Evolutionary conservation across 2,888 invertebrate species (phyloP), one percentile per base, ranked within the genome.

Genomic region (Cremastobaeus sp.): DNA sequence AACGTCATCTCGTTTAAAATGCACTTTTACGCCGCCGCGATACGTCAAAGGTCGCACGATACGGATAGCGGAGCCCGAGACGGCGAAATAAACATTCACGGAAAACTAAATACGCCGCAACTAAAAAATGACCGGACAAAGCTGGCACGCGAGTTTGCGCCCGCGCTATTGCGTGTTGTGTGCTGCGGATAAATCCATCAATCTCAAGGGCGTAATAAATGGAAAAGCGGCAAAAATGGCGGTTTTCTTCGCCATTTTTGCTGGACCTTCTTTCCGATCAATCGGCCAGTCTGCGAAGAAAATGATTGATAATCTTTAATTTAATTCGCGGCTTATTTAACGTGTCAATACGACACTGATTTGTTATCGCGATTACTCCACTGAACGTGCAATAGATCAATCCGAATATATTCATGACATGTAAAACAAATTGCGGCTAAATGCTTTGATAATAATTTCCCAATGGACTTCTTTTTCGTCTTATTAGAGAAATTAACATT

Each of bases 31-130:
- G 20, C 59, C 43, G 43, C 15, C 35, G 47, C 52, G 54, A 60
- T 47, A 68, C 48, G 59, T 71, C 59, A 54, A 57, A 70, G 62
- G 66, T 70, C 64, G 54, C 55, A 64, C 45, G 66, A 77, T 74
- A 77, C 62, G 76, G 45, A 76, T n/a, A 74, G 66, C 72, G 72
- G 76, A 78, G 74, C n/a, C 28, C 21, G 74, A 70, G 69, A 54
- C 73, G 62, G 64, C 64, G 64, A 72, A 59, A 48, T 32, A 71
- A 48, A 55, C 30, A 68, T 60, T 60, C 41, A 59, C 47, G 70
- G 52, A 71, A 68, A 64, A 60, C 48, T 66, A 45, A 72, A 69
- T 60, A 65, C 54, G 62, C 60, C 62, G 54, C 17, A 50, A 54
- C 17, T 34, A 75, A 66, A 64, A 70, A 60, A 55, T 62, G 57